A percentile compares a stretch with the other conserved stretches of the same genome.
Evolutionary conservation across 2,113 vertebrate species (phyloP).

Genomic region (Aptenodytes patagonicus): DNA sequence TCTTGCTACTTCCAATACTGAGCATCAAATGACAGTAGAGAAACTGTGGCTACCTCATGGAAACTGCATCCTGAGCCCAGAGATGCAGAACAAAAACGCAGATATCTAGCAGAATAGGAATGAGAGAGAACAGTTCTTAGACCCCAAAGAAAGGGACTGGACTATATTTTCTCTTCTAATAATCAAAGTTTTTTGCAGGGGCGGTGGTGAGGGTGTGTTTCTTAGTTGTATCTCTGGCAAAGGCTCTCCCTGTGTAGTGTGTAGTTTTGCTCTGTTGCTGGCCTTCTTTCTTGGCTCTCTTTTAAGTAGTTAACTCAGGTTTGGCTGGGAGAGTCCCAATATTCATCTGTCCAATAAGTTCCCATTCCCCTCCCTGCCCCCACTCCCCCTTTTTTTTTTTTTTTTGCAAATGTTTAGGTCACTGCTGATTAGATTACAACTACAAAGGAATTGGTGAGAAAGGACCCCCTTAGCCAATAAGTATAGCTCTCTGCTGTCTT

Average conservation of each 20-base stretch:
- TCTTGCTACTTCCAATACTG: not conserved
- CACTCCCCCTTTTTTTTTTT: fast-evolving
- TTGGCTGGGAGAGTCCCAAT: not conserved
- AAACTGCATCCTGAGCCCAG: not conserved
- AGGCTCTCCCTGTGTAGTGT: not conserved
- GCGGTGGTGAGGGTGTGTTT: not conserved
- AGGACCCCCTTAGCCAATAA: not conserved
- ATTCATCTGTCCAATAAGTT: not conserved
- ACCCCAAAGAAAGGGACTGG: not conserved
- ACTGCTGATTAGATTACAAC: not conserved
- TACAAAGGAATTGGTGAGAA: not conserved
- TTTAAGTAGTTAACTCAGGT: not conserved
- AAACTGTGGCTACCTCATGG: not conserved
- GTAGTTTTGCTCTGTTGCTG: not conserved
- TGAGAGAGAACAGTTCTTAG: not conserved
- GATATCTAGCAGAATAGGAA: not conserved
- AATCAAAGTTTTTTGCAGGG: not conserved
- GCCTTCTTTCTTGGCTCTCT: not conserved
- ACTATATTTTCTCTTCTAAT: not conserved
- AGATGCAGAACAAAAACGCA: not conserved
- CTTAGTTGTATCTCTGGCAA: not conserved
- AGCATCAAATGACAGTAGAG: not conserved
- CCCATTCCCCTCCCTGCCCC: too few species aligned
- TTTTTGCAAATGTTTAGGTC: not conserved
- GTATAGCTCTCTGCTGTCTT: not conserved